Evolutionary conservation across 2,797 vertebrate genomes (phyloP).

Genomic region (Scomberomorus guttatus): DNA sequence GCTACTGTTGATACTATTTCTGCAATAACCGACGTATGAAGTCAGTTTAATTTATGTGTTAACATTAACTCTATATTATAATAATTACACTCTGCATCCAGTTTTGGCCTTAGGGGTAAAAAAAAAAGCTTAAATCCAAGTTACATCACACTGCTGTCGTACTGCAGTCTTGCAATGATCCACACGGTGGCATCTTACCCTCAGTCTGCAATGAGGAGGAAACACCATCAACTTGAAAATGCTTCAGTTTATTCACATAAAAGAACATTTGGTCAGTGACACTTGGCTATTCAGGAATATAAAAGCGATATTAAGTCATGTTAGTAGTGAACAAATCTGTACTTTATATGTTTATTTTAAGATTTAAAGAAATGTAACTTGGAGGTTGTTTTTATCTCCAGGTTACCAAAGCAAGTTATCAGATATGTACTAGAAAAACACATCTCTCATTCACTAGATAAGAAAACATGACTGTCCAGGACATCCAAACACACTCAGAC

Average conservation of each 20-base stretch:
- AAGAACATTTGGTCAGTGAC: not conserved
- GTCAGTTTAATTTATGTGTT: not conserved
- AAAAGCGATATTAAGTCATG: not conserved
- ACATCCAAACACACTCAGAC: not conserved
- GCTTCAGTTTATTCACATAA: not conserved
- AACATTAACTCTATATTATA: not conserved
- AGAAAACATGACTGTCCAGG: not conserved
- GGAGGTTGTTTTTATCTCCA: not conserved
- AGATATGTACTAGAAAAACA: not conserved
- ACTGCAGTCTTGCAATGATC: slow-evolving; percentile 22
- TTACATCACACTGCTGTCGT: not conserved
- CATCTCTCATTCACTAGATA: not conserved
- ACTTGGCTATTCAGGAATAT: too few species aligned
- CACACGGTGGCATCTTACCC: slow-evolving; percentile 48
- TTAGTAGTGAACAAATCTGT: not conserved
- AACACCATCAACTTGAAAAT: not conserved
- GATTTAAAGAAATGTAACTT: not conserved
- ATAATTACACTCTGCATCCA: not conserved
- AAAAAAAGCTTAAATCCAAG: not conserved
- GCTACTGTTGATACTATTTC: not conserved
- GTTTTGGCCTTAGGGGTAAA: not conserved
- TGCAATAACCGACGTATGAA: not conserved
- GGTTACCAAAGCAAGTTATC: not conserved
- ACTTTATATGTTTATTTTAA: not conserved
- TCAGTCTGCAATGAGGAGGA: not conserved